Evolutionary conservation across 1,140 invertebrate genomes (phyloP).

Genomic region (Diachasmimorpha longicaudata): DNA sequence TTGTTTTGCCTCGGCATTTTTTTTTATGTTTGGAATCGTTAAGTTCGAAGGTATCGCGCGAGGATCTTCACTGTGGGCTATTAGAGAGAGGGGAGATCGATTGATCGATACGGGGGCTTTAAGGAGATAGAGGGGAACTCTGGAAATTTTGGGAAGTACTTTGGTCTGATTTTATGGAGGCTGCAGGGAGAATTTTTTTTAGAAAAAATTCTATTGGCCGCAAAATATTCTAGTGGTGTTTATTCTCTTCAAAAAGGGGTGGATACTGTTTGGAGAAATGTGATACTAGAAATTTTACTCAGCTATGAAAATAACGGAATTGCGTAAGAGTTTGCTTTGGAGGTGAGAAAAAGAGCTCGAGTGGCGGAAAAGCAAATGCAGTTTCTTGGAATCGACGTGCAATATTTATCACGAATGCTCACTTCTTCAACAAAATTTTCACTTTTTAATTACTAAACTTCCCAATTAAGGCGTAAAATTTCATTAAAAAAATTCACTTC

Average conservation of each 20-base stretch:
- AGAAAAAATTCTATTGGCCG: too few relatives aligned
- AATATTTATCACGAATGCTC: not conserved
- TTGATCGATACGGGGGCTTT: not conserved
- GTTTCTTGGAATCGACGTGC: not conserved
- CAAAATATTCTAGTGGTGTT: too few relatives aligned
- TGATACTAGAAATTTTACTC: not conserved
- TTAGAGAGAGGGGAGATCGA: not conserved
- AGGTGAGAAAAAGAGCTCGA: not conserved
- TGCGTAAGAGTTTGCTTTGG: not conserved
- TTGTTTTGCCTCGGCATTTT: not conserved
- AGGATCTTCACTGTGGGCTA: not conserved
- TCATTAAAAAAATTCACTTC: not conserved
- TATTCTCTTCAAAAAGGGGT: not conserved
- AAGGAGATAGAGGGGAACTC: not conserved
- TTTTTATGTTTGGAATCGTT: conserved; percentile 8
- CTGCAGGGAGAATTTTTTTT: too few relatives aligned
- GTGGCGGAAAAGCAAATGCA: not conserved
- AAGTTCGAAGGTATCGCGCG: not conserved
- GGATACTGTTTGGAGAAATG: not conserved
- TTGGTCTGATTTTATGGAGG: not conserved
- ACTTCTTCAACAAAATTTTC: not conserved
- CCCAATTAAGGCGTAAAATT: too few relatives aligned
- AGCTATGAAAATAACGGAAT: not conserved
- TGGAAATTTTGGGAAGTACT: not conserved
- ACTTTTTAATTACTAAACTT: not conserved